Percentiles rank a stretch among this genome's conserved stretches.
Evolutionary conservation across 2,113 vertebrate species (phyloP).

Genomic region (Carassius gibelio): DNA sequence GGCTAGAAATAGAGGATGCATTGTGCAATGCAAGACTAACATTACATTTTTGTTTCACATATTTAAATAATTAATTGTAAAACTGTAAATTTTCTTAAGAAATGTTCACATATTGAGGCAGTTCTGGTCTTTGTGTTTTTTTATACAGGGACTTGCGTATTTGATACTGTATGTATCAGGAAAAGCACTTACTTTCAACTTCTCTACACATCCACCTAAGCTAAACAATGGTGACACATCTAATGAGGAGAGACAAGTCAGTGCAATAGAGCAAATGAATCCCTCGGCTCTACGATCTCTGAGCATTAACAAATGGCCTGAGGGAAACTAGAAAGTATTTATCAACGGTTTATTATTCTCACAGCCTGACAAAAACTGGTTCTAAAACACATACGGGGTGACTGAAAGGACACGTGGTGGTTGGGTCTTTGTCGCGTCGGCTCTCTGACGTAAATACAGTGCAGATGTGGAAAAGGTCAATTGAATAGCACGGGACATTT

Average conservation of each 20-base stretch:
- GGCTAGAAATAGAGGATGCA: background rate
- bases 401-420: slow-evolving; percentile 10
- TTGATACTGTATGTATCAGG: background rate
- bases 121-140: background rate
- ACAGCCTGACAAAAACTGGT: background rate
- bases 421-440: background rate
- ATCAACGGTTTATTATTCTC: slow-evolving; percentile 21
- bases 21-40: background rate
- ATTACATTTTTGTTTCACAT: background rate
- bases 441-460: slow-evolving; percentile 5
- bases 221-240: slow-evolving; percentile 14
- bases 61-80: background rate
- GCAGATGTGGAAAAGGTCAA: slow-evolving; percentile 25
- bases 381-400: background rate
- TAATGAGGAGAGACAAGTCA: slow-evolving; percentile 28
- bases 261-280: slow-evolving; percentile 10
- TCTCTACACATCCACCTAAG: background rate
- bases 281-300: background rate
- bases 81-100: background rate
- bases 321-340: slow-evolving; percentile 5
- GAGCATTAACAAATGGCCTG: background rate
- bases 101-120: background rate
- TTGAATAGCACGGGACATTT: background rate
- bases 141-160: background rate
- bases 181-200: background rate